phyloP scores from a whole-genome alignment of 1,140 invertebrate genomes.

The Notospermus geniculatus region DNA sequence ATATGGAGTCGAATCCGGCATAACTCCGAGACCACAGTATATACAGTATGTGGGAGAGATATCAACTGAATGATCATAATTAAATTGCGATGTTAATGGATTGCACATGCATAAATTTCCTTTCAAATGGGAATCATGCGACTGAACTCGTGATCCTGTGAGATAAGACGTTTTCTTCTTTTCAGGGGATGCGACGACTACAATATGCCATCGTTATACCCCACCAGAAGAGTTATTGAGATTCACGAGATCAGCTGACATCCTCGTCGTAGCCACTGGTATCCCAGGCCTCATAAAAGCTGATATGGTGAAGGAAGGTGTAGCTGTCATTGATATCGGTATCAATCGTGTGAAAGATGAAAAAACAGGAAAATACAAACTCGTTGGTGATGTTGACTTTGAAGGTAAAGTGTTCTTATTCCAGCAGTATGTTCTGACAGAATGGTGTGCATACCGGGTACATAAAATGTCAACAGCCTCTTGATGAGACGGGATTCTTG shows the following conservation, averaged over 20 bases:
- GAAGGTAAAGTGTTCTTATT: slow-evolving; percentile 56
- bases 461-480: too few species aligned
- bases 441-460: too few species aligned
- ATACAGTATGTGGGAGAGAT: too few species aligned
- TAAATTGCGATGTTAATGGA: too few species aligned
- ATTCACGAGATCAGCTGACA: slow-evolving; percentile 73
- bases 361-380: slow-evolving; percentile 66
- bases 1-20: too few species aligned
- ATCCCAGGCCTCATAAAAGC: slow-evolving; percentile 76
- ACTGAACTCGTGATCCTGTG: too few species aligned
- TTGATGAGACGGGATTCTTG: too few species aligned
- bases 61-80: too few species aligned
- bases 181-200: slow-evolving; percentile 74
- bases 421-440: too few species aligned
- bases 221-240: slow-evolving; percentile 70
- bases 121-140: too few species aligned
- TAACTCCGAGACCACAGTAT: too few species aligned
- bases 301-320: slow-evolving; percentile 86
- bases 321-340: slow-evolving; percentile 83
- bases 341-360: slow-evolving; percentile 71
- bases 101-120: too few species aligned
- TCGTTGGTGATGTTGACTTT: slow-evolving; percentile 89
- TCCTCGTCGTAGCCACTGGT: slow-evolving; percentile 77
- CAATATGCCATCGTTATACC: slow-evolving; percentile 83
- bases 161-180: background rate